Base-by-base conservation (phyloP, 35 echinoderm and acorn worm genomes). In the Strongylocentrotus purpuratus region DNA sequence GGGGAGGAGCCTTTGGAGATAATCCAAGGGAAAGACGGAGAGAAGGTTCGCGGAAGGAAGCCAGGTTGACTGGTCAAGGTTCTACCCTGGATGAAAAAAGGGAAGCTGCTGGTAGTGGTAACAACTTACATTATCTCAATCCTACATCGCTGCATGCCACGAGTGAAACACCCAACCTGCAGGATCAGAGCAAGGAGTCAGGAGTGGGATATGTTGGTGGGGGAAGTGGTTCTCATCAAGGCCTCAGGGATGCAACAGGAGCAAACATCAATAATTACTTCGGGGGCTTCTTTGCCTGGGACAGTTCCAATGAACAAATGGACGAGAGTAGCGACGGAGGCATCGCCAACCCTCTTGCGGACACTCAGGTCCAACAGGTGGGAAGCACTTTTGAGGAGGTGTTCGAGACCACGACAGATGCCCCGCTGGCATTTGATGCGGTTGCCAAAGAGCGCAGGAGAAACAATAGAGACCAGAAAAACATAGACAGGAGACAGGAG, bases 231-330 rank as follows among this genome's bases (percentile, higher is more conserved):
- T 78, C 22, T 78, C 20, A 78, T n/a, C 65, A 89, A 41, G 87
- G 17, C 45, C 7, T n/a, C 5, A 33, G 33, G 11, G 87, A 89
- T 31, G n/a, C 33, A 89, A 14, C 91, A 13, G 48, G 48, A 58
- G 46, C 5, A 46, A 89, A 33, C 32, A 89, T 89, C 87, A 33
- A 46, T 46, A 89, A 89, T 15, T 89, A 89, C 87, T 89, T 89
- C n/a, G 87, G 45, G 14, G 33, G n/a, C 87, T 89, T 89, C 31
- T 50, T 58, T 58, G 45, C 91, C 48, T 50, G 45, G 91, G 46
- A 93, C 45, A 93, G 91, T 93, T 47, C 45, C 45, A 31, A 31
- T 47, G 91, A 93, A 14, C 32, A 93, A 46, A 32, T 58, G 17
- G 31, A 32, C 10, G 91, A 93, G 46, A 93, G 91, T 13, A 48